Percentiles rank a stretch among this genome's conserved stretches.
phyloP scores from a whole-genome alignment of 2,797 vertebrate genomes.

The Argyrosomus regius region DNA sequence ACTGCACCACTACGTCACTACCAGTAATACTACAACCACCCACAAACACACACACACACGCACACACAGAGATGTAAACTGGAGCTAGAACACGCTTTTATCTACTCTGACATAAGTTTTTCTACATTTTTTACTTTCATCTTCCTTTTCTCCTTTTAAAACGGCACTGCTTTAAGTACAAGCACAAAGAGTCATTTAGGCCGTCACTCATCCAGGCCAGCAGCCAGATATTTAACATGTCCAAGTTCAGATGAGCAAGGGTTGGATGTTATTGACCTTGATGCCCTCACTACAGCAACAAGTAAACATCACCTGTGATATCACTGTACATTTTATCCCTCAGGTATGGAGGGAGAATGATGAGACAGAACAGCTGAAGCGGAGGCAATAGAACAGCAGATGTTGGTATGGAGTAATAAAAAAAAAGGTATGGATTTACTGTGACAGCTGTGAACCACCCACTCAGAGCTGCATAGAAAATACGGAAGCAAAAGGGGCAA shows the following conservation, averaged over 20 bases:
- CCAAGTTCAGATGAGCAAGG: slow-evolving; percentile 29
- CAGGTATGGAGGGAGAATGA: slow-evolving; percentile 5
- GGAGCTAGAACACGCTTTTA: neutral
- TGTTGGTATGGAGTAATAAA: slow-evolving; percentile 22
- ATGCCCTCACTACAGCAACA: slow-evolving; percentile 45
- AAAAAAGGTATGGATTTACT: slow-evolving; percentile 21
- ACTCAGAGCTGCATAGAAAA: neutral
- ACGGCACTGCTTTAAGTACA: neutral
- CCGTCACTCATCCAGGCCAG: slow-evolving; percentile 12
- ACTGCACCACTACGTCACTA: slow-evolving; percentile 70
- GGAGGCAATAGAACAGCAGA: slow-evolving; percentile 3
- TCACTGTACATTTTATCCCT: slow-evolving; percentile 4
- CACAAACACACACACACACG: slow-evolving; percentile 5
- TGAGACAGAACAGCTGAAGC: slow-evolving; percentile 16
- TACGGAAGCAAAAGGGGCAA: neutral
- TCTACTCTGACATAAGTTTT: neutral
- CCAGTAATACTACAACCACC: slow-evolving; percentile 37
- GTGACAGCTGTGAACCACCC: slow-evolving; percentile 23
- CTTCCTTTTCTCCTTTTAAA: neutral
- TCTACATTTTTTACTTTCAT: neutral
- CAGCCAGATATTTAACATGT: slow-evolving; percentile 6
- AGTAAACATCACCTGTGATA: slow-evolving; percentile 50
- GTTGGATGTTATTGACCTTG: slow-evolving; percentile 41
- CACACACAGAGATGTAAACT: neutral
- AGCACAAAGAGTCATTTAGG: neutral